Evolutionary conservation across 2,888 invertebrate species (phyloP).

Genomic region (Dicyrtomina minuta): DNA sequence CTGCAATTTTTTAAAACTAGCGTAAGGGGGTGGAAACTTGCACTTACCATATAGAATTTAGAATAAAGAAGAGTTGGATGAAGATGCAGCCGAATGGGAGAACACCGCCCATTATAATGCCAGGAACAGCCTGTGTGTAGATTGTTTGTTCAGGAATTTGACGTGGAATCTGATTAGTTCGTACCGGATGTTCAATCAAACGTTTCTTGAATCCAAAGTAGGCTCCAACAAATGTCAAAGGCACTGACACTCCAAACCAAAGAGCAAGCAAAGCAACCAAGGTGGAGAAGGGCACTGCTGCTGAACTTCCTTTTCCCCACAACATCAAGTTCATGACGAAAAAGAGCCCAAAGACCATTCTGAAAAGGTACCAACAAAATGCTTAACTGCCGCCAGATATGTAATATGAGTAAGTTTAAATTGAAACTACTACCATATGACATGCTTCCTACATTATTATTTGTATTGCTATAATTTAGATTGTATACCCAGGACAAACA

Average conservation of each 20-base stretch:
- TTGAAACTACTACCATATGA: background rate
- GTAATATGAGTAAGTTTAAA: background rate
- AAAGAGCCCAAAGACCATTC: conserved; percentile 93
- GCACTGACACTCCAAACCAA: conserved; percentile 98
- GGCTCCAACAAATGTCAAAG: conserved; percentile 95
- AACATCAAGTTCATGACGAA: conserved; percentile 95
- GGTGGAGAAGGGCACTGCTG: conserved; percentile 95
- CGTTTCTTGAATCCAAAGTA: conserved; percentile 97
- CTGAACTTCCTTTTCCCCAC: conserved; percentile 94
- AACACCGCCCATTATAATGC: conserved; percentile 97
- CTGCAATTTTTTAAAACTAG: no score
- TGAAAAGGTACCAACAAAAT: no score
- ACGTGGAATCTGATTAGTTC: conserved; percentile 97
- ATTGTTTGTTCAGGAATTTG: conserved; percentile 98
- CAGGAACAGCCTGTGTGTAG: conserved; percentile 93
- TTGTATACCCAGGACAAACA: conserved; percentile 87
- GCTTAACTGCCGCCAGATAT: no score
- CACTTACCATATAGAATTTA: conserved; percentile 96
- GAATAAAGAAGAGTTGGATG: conserved; percentile 97
- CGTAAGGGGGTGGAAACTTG: no score
- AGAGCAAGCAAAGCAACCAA: conserved; percentile 88
- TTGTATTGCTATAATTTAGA: no score
- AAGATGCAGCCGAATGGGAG: conserved; percentile 98
- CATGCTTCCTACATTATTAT: no score
- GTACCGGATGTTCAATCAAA: conserved; percentile 87